Conservation (phyloP, 2,113 vertebrate species). For the Dasyurus viverrinus region DNA sequence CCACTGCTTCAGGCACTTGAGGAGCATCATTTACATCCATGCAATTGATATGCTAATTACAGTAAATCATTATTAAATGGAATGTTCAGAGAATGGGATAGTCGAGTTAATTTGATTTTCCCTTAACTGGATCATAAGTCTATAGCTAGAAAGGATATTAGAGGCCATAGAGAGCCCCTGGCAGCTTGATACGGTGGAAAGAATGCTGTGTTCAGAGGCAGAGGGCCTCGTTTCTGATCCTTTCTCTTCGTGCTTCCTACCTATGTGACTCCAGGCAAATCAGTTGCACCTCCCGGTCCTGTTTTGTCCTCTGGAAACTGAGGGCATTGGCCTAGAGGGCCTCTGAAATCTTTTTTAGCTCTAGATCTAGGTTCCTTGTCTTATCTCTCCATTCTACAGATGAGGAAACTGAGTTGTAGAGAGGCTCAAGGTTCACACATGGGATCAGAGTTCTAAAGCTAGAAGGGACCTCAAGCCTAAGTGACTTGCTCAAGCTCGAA, state of each 20-base stretch:
- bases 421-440: background rate
- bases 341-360: background rate
- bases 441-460: background rate
- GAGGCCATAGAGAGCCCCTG: background rate
- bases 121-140: slow-evolving; percentile 25
- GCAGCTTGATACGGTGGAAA: slow-evolving; percentile 29
- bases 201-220: slow-evolving; percentile 9
- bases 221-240: slow-evolving; percentile 43
- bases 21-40: slow-evolving; percentile 14
- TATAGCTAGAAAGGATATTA: background rate
- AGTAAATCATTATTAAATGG: slow-evolving; percentile 41
- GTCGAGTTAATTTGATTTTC: slow-evolving; percentile 57
- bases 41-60: slow-evolving; percentile 23
- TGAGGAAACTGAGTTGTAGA: background rate
- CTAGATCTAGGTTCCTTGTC: background rate
- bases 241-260: slow-evolving; percentile 25
- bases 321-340: background rate
- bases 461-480: background rate
- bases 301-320: slow-evolving; percentile 14
- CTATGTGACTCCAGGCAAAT: slow-evolving; percentile 25
- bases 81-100: background rate
- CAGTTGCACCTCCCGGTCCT: background rate
- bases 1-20: background rate
- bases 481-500: background rate
- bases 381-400: background rate